Conservation (phyloP, 2,797 vertebrate genomes). For the Mus minutoides region DNA sequence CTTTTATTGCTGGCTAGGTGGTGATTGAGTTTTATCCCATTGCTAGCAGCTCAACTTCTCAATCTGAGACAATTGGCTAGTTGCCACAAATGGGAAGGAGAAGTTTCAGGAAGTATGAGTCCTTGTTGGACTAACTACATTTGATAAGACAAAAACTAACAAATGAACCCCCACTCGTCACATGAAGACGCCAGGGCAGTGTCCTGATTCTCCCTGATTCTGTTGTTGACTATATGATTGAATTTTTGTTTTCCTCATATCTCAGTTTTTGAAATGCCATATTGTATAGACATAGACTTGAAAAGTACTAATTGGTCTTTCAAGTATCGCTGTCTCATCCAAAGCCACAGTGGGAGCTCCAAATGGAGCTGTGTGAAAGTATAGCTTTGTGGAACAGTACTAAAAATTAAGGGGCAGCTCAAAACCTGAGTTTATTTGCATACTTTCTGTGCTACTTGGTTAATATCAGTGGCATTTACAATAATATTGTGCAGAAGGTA, state of each 20-base stretch:
- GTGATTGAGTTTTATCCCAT: neutral
- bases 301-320: slow-evolving; percentile 46
- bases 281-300: neutral
- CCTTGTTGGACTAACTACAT: neutral
- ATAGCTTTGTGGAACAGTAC: neutral
- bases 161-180: neutral
- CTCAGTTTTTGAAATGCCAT: neutral
- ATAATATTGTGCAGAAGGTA: neutral
- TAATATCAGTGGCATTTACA: neutral
- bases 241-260: slow-evolving; percentile 27
- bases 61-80: neutral
- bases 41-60: neutral
- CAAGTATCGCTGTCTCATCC: neutral
- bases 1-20: neutral
- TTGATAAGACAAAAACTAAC: neutral
- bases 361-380: neutral
- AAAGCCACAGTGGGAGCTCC: neutral
- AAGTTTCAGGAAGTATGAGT: neutral
- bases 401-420: neutral
- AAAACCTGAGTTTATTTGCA: neutral
- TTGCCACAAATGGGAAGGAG: neutral
- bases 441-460: neutral
- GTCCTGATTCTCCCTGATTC: neutral
- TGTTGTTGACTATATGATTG: neutral
- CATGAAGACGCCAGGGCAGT: neutral